Conservation (phyloP, 2,113 vertebrate species). For the Erpornis zantholeuca region DNA sequence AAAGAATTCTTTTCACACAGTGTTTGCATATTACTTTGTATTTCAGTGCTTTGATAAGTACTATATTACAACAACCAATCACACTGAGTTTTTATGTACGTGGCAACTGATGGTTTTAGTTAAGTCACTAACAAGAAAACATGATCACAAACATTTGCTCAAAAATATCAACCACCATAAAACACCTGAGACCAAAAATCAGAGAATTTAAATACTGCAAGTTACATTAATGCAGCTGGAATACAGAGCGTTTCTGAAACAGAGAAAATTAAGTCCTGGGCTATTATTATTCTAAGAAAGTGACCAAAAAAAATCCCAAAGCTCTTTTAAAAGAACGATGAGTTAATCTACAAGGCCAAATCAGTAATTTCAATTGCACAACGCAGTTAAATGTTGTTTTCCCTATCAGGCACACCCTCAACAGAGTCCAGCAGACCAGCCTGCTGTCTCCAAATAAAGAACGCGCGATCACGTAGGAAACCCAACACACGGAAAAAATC, state of each 20-base stretch:
- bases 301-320: not conserved
- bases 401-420: not conserved
- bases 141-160: not conserved
- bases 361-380: not conserved
- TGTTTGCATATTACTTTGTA: not conserved
- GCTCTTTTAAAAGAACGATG: not conserved
- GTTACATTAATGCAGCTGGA: not conserved
- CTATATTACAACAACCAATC: not conserved
- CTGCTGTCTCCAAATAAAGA: not conserved
- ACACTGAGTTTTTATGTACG: not conserved
- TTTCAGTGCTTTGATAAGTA: not conserved
- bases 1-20: not conserved
- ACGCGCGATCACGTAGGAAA: not conserved
- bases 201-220: not conserved
- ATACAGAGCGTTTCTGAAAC: not conserved
- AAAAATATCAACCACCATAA: not conserved
- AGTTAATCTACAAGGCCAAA: not conserved
- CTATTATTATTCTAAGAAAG: not conserved
- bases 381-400: not conserved
- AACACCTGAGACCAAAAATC: not conserved
- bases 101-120: not conserved
- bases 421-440: not conserved
- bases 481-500: not conserved
- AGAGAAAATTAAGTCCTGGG: not conserved
- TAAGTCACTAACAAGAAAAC: not conserved